A percentile compares a stretch with the other conserved stretches of the same genome.
phyloP scores from a whole-genome alignment of 2,797 vertebrate species.

The Myripristis murdjan region DNA sequence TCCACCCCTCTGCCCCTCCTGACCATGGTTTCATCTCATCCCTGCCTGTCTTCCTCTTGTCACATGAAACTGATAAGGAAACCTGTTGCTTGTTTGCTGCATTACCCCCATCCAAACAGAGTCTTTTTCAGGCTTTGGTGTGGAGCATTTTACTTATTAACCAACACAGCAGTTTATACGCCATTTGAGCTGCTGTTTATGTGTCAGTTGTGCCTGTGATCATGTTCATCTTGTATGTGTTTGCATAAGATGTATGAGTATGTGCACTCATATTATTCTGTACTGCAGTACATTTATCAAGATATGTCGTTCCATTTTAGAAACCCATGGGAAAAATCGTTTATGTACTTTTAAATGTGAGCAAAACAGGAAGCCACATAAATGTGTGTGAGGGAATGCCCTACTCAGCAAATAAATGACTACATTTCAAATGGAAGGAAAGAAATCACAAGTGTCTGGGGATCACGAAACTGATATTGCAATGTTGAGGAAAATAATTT shows the following conservation, averaged over 20 bases:
- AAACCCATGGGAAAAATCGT: not conserved
- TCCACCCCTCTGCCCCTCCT: not conserved
- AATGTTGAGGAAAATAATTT: not conserved
- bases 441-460: too few relatives aligned
- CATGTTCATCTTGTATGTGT: slow-evolving; percentile 29
- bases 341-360: too few relatives aligned
- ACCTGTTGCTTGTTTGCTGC: slow-evolving; percentile 5
- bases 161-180: slow-evolving; percentile 21
- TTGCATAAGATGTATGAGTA: slow-evolving; percentile 12
- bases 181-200: slow-evolving; percentile 41
- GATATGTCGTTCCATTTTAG: not conserved
- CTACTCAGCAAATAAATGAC: too few relatives aligned
- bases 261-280: slow-evolving; percentile 10
- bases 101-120: slow-evolving; percentile 52
- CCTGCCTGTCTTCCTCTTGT: not conserved
- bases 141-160: slow-evolving; percentile 49
- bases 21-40: not conserved
- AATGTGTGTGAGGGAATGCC: too few relatives aligned
- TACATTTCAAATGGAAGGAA: too few relatives aligned
- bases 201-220: slow-evolving; percentile 30
- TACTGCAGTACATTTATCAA: slow-evolving; percentile 1
- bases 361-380: too few relatives aligned
- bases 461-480: not conserved
- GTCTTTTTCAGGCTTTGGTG: slow-evolving; percentile 27
- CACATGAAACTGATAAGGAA: not conserved